Conservation (phyloP, 2,888 invertebrate species). For the Polyommatus icarus region DNA sequence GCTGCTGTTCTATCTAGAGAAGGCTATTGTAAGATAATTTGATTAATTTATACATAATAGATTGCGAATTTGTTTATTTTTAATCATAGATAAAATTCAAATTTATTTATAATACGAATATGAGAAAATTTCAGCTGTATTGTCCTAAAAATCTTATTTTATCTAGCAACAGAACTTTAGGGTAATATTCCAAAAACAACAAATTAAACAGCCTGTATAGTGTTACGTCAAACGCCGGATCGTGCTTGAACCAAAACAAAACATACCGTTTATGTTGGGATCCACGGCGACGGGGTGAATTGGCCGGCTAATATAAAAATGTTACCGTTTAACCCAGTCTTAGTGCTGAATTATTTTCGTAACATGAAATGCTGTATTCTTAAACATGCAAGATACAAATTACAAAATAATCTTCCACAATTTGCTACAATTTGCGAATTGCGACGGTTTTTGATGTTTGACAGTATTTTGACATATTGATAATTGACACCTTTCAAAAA, state of each 20-base stretch:
- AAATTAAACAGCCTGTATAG: background rate
- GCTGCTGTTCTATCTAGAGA: background rate
- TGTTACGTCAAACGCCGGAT: constrained; percentile 42
- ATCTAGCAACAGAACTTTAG: background rate
- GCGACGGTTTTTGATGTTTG: constrained; percentile 3
- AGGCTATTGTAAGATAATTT: no score
- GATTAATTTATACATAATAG: no score
- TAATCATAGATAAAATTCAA: no score
- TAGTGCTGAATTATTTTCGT: background rate
- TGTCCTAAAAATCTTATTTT: background rate
- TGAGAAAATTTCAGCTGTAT: background rate
- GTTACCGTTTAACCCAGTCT: background rate
- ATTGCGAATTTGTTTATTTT: no score
- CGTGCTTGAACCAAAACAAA: constrained; percentile 41
- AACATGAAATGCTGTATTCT: background rate
- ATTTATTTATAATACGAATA: no score
- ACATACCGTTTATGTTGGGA: constrained; percentile 62
- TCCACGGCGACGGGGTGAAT: constrained; percentile 57
- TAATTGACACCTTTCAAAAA: background rate
- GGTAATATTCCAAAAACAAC: background rate
- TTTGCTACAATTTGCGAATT: constrained; percentile 6
- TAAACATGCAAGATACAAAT: background rate
- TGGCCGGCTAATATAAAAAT: constrained; percentile 17
- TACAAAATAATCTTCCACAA: background rate
- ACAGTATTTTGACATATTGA: background rate